Base-by-base conservation (phyloP, 2,888 invertebrate genomes). In the Drosophila atripex region DNA sequence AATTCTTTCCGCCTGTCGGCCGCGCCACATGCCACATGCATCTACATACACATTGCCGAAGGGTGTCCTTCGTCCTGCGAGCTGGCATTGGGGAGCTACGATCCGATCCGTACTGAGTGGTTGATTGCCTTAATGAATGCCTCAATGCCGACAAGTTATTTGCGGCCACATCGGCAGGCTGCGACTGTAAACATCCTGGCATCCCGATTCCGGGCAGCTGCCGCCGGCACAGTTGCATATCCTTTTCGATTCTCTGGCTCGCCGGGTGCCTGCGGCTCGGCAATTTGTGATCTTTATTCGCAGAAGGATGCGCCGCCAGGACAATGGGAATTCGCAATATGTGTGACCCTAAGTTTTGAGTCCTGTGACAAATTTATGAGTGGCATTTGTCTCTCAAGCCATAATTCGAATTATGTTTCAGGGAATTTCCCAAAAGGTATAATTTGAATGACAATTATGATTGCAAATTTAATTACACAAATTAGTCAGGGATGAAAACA, bases 91-190 rank as follows among this genome's bases (percentile, higher is more conserved):
- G 16, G 16, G 39, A 41, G 16, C 39, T 18, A 28, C 43, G 64
- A 32, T 16, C 35, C 43, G 64, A 32, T 50, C 45, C 71, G 69
- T 78, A 71, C 65, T 73, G 73, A 78, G 77, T 73, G 64, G 38
- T 73, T 78, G 79, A 78, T 82, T 82, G 68, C 82, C 71, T 58
- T 76, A 82, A 82, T 78, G 79, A 78, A 82, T 77, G 82, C 78
- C 71, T 78, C 73, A 82, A 76, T 78, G 77, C 71, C 64, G 79
- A 60, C 59, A 60, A 60, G 58, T 57, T 60, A 56, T 60, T 57
- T 58, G 58, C 55, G 41, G 55, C 57, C 57, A 30, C 57, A 57
- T 41, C 38, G 39, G 30, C 39, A 30, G 55, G 55, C 55, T 9
- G 55, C 50, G 55, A 49, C 55, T 55, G 55, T 55, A 55, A 55